phyloP scores from a whole-genome alignment of 2,888 invertebrate species.

The Melikaiella ostensackeni region DNA sequence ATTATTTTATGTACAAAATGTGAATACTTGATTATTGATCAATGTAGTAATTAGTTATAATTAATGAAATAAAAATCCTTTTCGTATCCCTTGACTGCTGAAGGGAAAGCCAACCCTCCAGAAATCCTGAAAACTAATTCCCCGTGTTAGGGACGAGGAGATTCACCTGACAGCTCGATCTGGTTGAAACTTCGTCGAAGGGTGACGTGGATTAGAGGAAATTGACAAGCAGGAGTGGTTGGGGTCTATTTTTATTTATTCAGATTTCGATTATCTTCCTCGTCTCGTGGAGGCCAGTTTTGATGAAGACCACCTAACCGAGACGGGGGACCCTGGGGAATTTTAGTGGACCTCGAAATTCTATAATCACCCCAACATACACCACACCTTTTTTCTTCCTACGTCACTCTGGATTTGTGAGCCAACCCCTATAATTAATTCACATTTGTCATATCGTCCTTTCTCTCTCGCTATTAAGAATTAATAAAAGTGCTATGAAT shows the following conservation, averaged over 20 bases:
- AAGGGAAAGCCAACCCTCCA: neutral
- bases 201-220: conserved; percentile 10
- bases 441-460: conserved; percentile 28
- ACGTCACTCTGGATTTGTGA: neutral
- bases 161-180: neutral
- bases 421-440: neutral
- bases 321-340: conserved; percentile 64
- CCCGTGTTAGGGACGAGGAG: neutral
- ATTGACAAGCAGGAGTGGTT: conserved; percentile 3
- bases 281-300: conserved; percentile 61
- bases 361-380: conserved; percentile 52
- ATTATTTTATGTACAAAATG: too few species aligned
- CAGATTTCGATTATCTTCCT: conserved; percentile 68
- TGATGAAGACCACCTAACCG: conserved; percentile 68
- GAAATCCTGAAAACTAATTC: conserved; percentile 3
- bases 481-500: neutral
- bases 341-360: conserved; percentile 56
- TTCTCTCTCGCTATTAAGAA: neutral
- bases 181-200: conserved; percentile 7
- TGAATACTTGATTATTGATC: neutral
- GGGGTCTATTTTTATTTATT: conserved; percentile 65
- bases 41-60: neutral
- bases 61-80: neutral
- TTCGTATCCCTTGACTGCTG: neutral
- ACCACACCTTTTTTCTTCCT: neutral